A percentile compares a stretch with the other conserved stretches of the same genome.
Evolutionary conservation across 1,140 invertebrate genomes (phyloP).

Genomic region (Stratiolaelaps scimitus): DNA sequence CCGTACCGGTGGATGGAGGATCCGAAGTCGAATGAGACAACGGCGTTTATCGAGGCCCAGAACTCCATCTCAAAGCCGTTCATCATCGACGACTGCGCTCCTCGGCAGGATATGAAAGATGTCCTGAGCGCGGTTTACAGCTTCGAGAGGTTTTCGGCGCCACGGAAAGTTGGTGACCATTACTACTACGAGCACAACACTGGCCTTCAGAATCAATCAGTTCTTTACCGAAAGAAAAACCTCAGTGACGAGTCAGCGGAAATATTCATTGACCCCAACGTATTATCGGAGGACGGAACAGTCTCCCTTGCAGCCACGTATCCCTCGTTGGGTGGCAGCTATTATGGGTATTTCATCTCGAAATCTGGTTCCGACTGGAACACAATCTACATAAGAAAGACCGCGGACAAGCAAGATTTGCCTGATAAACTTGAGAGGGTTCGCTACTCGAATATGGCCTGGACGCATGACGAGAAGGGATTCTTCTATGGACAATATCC

Average conservation of each 20-base stretch:
- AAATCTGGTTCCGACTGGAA: slow-evolving; percentile 90
- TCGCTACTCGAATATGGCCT: slow-evolving; percentile 77
- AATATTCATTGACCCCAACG: slow-evolving; percentile 92
- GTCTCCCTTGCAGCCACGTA: slow-evolving; percentile 55
- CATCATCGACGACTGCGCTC: slow-evolving; percentile 56
- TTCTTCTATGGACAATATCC: slow-evolving; percentile 66
- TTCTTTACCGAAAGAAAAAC: slow-evolving; percentile 83
- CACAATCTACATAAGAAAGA: slow-evolving; percentile 52
- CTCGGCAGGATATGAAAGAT: slow-evolving; percentile 55
- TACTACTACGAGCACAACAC: slow-evolving; percentile 91
- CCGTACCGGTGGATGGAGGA: slow-evolving; percentile 95
- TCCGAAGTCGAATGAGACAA: slow-evolving; percentile 79
- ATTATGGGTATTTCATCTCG: slow-evolving; percentile 80
- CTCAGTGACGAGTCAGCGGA: slow-evolving; percentile 58
- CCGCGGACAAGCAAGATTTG: slow-evolving; percentile 57
- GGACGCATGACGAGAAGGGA: no score
- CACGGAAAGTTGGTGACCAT: slow-evolving; percentile 61
- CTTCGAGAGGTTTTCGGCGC: slow-evolving; percentile 85
- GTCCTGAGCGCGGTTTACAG: slow-evolving; percentile 50
- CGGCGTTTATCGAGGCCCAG: slow-evolving; percentile 76
- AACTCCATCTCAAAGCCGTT: slow-evolving; percentile 78
- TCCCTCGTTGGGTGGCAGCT: slow-evolving; percentile 81
- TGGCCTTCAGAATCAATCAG: slow-evolving; percentile 84
- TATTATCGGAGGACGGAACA: slow-evolving; percentile 81
- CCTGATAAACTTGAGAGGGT: slow-evolving; percentile 75